Base-by-base conservation (phyloP, 2,113 vertebrate species). In the Vidua chalybeata region DNA sequence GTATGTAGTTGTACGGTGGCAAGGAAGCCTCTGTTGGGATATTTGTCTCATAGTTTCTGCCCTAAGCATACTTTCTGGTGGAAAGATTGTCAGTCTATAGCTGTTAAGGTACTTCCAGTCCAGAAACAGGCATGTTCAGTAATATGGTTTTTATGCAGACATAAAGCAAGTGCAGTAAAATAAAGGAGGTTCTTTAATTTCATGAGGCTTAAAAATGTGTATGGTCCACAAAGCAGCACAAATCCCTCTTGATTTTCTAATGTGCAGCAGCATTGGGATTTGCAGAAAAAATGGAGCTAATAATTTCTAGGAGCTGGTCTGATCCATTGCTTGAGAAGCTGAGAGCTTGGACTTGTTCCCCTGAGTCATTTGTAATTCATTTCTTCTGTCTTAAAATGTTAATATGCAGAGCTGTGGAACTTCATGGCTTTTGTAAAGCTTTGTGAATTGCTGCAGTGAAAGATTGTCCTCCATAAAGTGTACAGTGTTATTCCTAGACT, bases 121-220 rank as follows among this genome's bases (percentile, higher is more conserved):
- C 48, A 52, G 39, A 52, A 66, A 21, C 27, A 84, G 55, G 19
- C 75, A n/a, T 5, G 21, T 77, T 85, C 64, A 54, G n/a, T 45
- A 39, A 22, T 74, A n/a, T 0, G 1, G 9, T 8, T 74, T 96
- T 96, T 83, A 90, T 84, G 82, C 55, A 88, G 87, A 16, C 59
- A 52, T 68, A 80, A 96, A 95, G 56, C 61, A 71, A 84, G 90
- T 88, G 62, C 67, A 77, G 30, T 80, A 74, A 86, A 96, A 88
- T 91, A 96, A 94, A 93, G 56, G 54, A 55, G 45, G 56, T 68
- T 92, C 49, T 93, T 92, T 84, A 66, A 80, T 95, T 93, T 94
- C 73, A 64, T 71, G 76, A 89, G 68, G 69, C 73, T 92, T 96
- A 94, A 93, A 97, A 96, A 93, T 49, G 35, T 35, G 24, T 93